A percentile compares a stretch with the other conserved stretches of the same genome.
Evolutionary conservation across 2,797 vertebrate species (phyloP).

Genomic region (Coilia nasus): DNA sequence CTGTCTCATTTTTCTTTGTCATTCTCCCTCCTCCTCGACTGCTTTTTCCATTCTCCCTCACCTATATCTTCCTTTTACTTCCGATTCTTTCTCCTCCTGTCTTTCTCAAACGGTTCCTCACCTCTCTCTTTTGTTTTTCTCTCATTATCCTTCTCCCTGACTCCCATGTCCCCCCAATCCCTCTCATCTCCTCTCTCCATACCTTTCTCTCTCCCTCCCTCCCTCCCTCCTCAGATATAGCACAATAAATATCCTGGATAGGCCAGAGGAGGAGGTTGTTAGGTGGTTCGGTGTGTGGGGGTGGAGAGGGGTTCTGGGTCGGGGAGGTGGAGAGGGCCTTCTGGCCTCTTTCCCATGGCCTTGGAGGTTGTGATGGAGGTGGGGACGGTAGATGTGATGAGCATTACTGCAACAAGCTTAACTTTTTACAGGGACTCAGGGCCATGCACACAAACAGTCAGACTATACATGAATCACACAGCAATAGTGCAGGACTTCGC

Average conservation of each 20-base stretch:
- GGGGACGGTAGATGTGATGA: neutral
- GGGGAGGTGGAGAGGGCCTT: neutral
- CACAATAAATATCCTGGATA: constrained; percentile 30
- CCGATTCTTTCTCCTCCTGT: neutral
- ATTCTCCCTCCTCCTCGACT: neutral
- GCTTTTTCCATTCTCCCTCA: neutral
- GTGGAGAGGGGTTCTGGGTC: neutral
- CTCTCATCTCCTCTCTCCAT: neutral
- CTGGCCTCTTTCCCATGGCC: constrained; percentile 24
- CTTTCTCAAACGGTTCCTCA: neutral
- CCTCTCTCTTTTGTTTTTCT: constrained; percentile 14
- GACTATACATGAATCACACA: constrained; percentile 34
- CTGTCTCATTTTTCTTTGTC: constrained; percentile 7
- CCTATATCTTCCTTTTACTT: neutral
- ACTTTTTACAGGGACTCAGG: neutral
- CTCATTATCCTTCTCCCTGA: neutral
- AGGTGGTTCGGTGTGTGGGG: neutral
- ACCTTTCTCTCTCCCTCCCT: neutral
- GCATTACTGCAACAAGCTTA: constrained; percentile 10
- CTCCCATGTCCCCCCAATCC: neutral
- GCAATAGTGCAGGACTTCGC: constrained; percentile 21
- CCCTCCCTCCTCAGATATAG: neutral
- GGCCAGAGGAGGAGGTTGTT: neutral
- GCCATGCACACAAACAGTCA: neutral
- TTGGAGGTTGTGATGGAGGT: neutral